A percentile compares a stretch with the other conserved stretches of the same genome.
phyloP scores from a whole-genome alignment of 2,797 vertebrate species.

The Adrianichthys oophorus region DNA sequence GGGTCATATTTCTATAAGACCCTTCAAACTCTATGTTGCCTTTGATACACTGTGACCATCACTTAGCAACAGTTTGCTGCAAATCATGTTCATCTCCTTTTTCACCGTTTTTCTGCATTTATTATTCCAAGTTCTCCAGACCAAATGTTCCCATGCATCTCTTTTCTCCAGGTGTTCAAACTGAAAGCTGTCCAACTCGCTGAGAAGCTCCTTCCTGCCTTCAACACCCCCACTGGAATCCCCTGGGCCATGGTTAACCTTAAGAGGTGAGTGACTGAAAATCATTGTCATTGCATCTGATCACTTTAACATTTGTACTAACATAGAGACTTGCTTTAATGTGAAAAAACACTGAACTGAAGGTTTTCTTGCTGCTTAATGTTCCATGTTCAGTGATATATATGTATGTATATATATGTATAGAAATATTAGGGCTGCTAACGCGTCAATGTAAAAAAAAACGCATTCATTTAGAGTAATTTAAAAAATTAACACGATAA shows the following conservation, averaged over 20 bases:
- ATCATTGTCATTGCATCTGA: neutral
- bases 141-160: neutral
- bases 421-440: too few relatives aligned
- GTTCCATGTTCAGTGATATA: too few relatives aligned
- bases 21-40: slow-evolving; percentile 18
- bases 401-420: too few relatives aligned
- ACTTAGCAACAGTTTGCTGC: slow-evolving; percentile 32
- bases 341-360: too few relatives aligned
- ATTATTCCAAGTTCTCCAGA: slow-evolving; percentile 6
- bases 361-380: too few relatives aligned
- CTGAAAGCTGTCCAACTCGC: slow-evolving; percentile 94
- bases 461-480: too few relatives aligned
- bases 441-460: too few relatives aligned
- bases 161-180: slow-evolving; percentile 88
- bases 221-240: slow-evolving; percentile 98
- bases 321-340: neutral
- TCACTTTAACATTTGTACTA: neutral
- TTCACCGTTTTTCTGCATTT: slow-evolving; percentile 23
- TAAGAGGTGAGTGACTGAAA: slow-evolving; percentile 85
- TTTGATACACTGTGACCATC: slow-evolving; percentile 20
- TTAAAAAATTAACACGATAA: too few relatives aligned
- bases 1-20: slow-evolving; percentile 15
- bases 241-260: slow-evolving; percentile 99
- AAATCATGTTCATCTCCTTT: slow-evolving; percentile 19
- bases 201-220: slow-evolving; percentile 96